Evolutionary conservation across 2,113 vertebrate genomes (phyloP), one percentile per base, ranked within the genome.

Genomic region (Pandion haliaetus): DNA sequence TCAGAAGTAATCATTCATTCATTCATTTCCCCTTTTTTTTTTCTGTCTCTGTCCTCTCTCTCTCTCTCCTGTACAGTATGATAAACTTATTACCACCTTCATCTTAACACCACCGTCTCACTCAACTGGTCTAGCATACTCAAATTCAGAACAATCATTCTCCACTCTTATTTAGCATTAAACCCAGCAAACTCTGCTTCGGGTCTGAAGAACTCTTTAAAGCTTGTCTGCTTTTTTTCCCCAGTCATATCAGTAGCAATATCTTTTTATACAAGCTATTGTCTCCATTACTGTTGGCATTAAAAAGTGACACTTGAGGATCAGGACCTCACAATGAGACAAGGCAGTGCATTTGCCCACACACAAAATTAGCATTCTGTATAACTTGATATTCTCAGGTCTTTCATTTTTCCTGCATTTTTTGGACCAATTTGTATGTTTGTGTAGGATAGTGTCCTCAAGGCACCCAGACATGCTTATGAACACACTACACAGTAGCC

Each of bases 21-120:
- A 17, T n/a, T n/a, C 14, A 18, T 59, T 13, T 10, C 12, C 6
- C 52, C 26, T 5, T 29, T 32, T 34, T 31, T 8, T 71, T 79
- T 79, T 12, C 3, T 78, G 29, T 26, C 9, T 54, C 67, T 63
- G 16, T 29, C 31, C 25, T 63, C 18, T 61, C 21, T 40, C 49
- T 57, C 16, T 71, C 7, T 86, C 29, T 47, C 78, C 17, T 0
- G 0, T 19, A 24, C 31, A 36, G 11, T 26, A 28, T 34, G 58
- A 57, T 76, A 47, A 76, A 76, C 6, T 63, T 87, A 57, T 15
- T 79, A 16, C 23, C 12, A 76, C 13, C 6, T 55, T 69, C 32
- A 26, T 65, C 29, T 65, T 91, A 65, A 16, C 25, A 38, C 12
- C 25, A 69, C 16, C 23, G 29, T 19, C 14, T 86, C 83, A 65